Conservation (phyloP, 2,888 invertebrate species). For the Cataglyphis livida region DNA sequence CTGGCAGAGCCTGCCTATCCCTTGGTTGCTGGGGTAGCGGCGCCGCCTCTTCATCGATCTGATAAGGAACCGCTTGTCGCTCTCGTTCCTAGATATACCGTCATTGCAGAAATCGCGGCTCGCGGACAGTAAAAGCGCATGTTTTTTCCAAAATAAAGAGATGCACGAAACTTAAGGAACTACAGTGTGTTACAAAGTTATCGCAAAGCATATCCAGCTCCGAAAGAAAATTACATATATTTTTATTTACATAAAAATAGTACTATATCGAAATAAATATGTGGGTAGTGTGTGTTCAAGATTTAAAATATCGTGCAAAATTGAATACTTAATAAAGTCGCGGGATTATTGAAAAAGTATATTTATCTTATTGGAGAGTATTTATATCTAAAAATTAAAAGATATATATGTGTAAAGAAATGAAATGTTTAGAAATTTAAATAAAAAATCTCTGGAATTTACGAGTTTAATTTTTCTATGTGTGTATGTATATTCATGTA, state of each 20-base stretch:
- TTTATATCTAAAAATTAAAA: background rate
- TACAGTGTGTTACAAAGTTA: background rate
- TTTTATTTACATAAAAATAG: background rate
- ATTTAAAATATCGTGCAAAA: background rate
- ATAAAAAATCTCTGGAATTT: background rate
- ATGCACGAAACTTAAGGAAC: background rate
- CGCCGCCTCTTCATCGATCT: slow-evolving; percentile 84
- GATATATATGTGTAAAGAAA: background rate
- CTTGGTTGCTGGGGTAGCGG: slow-evolving; percentile 77
- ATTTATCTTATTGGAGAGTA: background rate
- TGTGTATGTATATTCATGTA: background rate
- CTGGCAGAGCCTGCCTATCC: slow-evolving; percentile 71
- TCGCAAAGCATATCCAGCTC: background rate
- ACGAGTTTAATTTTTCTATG: background rate
- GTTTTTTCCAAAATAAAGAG: slow-evolving; percentile 1
- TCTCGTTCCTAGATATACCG: slow-evolving; percentile 54
- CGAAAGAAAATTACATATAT: background rate
- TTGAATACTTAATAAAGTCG: background rate
- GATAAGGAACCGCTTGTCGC: slow-evolving; percentile 72
- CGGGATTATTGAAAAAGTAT: background rate
- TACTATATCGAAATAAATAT: background rate
- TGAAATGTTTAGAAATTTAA: background rate
- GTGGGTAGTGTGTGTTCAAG: background rate
- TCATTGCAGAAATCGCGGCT: background rate
- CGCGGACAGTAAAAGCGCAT: background rate